Evolutionary conservation across 2,888 invertebrate species (phyloP).

Genomic region (Augochlorella aurata): DNA sequence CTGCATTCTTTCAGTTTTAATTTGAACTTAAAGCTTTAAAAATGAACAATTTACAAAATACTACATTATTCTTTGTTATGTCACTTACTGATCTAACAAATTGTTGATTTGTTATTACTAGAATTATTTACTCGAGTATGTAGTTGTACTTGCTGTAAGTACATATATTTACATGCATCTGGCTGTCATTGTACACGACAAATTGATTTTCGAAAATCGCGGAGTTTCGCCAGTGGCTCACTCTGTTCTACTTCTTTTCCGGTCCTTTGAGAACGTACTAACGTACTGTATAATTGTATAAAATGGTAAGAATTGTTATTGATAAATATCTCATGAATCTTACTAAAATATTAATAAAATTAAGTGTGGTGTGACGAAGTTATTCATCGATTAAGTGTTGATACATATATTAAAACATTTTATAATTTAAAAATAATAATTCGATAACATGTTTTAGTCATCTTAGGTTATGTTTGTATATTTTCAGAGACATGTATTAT

Average conservation of each 20-base stretch:
- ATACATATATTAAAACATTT: constrained; percentile 33
- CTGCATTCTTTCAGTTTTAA: too few species aligned
- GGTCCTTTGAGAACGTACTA: constrained; percentile 44
- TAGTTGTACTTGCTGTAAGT: too few species aligned
- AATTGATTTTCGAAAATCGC: neutral
- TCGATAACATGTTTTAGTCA: neutral
- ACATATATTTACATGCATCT: neutral
- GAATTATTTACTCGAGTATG: too few species aligned
- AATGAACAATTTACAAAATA: too few species aligned
- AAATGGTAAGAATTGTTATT: constrained; percentile 62
- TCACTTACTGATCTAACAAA: too few species aligned
- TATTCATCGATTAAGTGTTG: neutral
- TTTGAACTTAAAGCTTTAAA: too few species aligned
- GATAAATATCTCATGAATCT: constrained; percentile 38
- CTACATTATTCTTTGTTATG: too few species aligned
- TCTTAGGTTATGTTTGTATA: constrained; percentile 39
- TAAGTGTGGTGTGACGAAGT: neutral
- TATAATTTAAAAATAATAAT: neutral
- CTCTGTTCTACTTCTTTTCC: constrained; percentile 45
- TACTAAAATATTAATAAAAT: constrained; percentile 22
- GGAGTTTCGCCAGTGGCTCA: neutral
- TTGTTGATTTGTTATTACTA: too few species aligned
- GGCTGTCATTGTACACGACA: neutral
- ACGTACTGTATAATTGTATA: constrained; percentile 9
- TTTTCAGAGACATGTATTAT: neutral